A percentile compares a stretch with the other conserved stretches of the same genome.
Evolutionary conservation across 2,797 vertebrate species (phyloP).

Genomic region (Halcyon chelicuti): DNA sequence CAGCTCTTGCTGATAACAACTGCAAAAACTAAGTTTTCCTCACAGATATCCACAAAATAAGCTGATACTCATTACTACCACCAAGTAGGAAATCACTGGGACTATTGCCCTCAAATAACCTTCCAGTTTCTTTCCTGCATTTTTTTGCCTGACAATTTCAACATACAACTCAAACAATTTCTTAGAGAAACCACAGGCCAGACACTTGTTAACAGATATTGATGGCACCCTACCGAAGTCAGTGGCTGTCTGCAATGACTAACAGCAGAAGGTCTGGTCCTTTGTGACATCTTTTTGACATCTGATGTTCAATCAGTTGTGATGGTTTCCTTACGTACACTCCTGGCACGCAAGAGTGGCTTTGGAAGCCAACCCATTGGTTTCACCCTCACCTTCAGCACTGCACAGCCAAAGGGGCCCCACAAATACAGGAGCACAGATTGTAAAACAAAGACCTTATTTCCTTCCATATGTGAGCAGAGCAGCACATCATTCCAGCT

Average conservation of each 20-base stretch:
- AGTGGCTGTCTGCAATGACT: not conserved
- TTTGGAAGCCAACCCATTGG: not conserved
- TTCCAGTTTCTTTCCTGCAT: not conserved
- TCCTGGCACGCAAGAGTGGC: not conserved
- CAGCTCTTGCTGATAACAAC: constrained; percentile 49
- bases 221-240: not conserved
- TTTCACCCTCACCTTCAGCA: not conserved
- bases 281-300: not conserved
- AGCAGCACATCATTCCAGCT: not conserved
- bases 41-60: constrained; percentile 15
- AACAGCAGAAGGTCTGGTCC: not conserved
- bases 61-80: not conserved
- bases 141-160: not conserved
- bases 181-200: not conserved
- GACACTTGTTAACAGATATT: not conserved
- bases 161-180: not conserved
- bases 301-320: too few species aligned
- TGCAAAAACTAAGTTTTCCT: not conserved
- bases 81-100: not conserved
- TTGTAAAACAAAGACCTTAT: not conserved
- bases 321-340: not conserved
- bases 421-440: not conserved
- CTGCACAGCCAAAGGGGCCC: not conserved
- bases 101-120: not conserved
- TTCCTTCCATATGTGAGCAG: not conserved